Conservation (phyloP, 2,113 vertebrate genomes). For the Rattus rattus region DNA sequence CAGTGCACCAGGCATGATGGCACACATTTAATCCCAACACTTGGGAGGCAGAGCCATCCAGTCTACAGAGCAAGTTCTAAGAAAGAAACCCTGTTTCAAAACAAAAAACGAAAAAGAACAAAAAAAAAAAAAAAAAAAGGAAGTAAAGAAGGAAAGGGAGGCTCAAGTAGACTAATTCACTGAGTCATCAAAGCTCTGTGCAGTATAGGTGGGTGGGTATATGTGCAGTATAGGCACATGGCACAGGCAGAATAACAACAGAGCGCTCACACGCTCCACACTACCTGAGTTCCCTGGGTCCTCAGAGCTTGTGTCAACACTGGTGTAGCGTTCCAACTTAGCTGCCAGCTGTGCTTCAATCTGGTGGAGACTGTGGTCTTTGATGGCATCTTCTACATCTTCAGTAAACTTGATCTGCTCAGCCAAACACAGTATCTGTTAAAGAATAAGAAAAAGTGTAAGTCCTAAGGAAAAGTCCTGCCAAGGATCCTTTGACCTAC, state of each 20-base stretch:
- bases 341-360: constrained; percentile 91
- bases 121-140: background rate
- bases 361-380: constrained; percentile 90
- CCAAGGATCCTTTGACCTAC: background rate
- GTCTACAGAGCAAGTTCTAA: background rate
- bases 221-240: background rate
- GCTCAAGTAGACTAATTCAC: background rate
- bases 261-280: background rate
- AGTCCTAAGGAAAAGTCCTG: background rate
- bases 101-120: background rate
- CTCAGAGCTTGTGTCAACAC: constrained; percentile 87
- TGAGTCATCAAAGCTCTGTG: background rate
- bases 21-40: background rate
- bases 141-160: no score
- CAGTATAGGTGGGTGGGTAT: background rate
- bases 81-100: background rate
- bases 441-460: constrained; percentile 66
- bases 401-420: constrained; percentile 98
- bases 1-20: no score
- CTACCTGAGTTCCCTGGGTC: constrained; percentile 88
- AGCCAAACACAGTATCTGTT: constrained; percentile 94
- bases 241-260: background rate
- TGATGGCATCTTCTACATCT: constrained; percentile 94
- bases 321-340: constrained; percentile 96
- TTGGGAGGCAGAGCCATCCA: background rate